Base-by-base conservation (phyloP, 2,113 vertebrate genomes). In the Marmota monax region DNA sequence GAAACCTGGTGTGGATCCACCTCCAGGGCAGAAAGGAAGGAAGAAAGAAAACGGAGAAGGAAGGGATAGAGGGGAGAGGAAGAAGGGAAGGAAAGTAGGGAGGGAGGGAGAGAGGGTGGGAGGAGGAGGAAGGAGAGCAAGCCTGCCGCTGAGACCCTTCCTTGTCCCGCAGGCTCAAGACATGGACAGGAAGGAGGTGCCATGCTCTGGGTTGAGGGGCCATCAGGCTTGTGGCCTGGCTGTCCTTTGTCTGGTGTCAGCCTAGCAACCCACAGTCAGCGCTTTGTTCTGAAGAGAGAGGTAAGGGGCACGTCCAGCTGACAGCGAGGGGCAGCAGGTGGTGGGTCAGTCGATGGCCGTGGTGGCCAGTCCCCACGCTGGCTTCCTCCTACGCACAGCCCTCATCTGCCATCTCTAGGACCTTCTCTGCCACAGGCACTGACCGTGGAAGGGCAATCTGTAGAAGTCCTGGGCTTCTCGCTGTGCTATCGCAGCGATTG, bases 131-230 rank as follows among this genome's bases (percentile, higher is more conserved):
- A 42, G 25, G n/a, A 23, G 5, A 34, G 4, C 11, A 29, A 16
- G 74, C 25, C 2, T 20, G 2, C 67, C 34, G 34, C 29, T 11
- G 58, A 79, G 45, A 22, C n/a, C 39, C 63, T 32, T 16, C 18
- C 7, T 4, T 42, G 8, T 32, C 63, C 42, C 70, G 5, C 4
- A 18, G 8, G 17, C 16, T 87, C 45, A 42, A 27, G 29, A 77
- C 32, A 25, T 7, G 12, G 56, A 22, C 29, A 22, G 13, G 9
- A 58, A 32, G 20, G 4, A 25, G 6, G 9, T 27, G 34, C 2
- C 37, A 53, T 6, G 14, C 20, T 7, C 25, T 48, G 29, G 13
- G 45, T 34, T 16, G 20, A 12, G 34, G 17, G 0, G 0, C 0
- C 4, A 5, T 34, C 34, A 11, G 34, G 1, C 51, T 20, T 67